phyloP scores from a whole-genome alignment of 2,888 invertebrate species.

The Plagodis pulveraria region DNA sequence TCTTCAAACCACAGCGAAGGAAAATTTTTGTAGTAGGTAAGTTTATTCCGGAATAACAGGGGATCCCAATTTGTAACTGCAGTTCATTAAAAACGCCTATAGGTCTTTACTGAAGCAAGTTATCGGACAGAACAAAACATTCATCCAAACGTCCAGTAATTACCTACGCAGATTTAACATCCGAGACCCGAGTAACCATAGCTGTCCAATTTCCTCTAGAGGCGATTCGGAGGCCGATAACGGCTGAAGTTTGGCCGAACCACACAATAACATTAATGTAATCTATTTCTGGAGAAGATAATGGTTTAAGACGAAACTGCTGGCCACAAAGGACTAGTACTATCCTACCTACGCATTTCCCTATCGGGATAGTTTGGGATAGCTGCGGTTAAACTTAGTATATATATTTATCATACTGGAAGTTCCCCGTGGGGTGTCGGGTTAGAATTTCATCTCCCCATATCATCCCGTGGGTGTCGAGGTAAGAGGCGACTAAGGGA shows the following conservation, averaged over 20 bases:
- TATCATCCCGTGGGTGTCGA: too few species aligned
- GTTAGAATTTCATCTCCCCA: too few species aligned
- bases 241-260: slow-evolving; percentile 37
- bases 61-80: too few species aligned
- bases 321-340: slow-evolving; percentile 18
- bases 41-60: too few species aligned
- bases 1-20: too few species aligned
- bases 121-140: slow-evolving; percentile 4
- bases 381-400: too few species aligned
- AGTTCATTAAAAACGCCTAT: neutral
- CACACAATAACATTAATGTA: slow-evolving; percentile 35
- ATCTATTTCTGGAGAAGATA: slow-evolving; percentile 35
- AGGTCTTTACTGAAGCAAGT: neutral
- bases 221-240: slow-evolving; percentile 39
- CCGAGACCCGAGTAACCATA: slow-evolving; percentile 5
- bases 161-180: slow-evolving; percentile 20
- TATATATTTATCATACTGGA: too few species aligned
- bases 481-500: too few species aligned
- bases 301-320: slow-evolving; percentile 25
- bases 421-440: too few species aligned
- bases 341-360: slow-evolving; percentile 9
- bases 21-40: too few species aligned
- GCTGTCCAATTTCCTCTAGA: slow-evolving; percentile 28
- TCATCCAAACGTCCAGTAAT: slow-evolving; percentile 12
- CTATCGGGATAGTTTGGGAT: neutral